Base-by-base conservation (phyloP, 1,140 invertebrate genomes). In the Plodia interpunctella region DNA sequence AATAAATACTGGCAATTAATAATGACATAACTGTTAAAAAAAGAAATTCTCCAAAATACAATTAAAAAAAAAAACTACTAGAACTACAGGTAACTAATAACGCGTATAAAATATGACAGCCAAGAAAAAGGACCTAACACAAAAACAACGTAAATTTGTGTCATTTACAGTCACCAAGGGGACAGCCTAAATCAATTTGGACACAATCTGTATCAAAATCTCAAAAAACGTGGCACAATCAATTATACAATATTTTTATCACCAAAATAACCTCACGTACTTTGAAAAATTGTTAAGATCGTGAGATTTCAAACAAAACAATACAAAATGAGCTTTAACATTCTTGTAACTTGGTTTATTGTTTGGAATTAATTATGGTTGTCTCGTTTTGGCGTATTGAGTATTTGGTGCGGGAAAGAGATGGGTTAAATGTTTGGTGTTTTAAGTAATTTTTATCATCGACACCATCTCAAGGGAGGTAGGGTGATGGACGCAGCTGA, bases 361-460 rank as follows among this genome's bases (percentile, higher is more conserved):
- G 60, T 57, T 55, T 58, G 53, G 35, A n/a, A 44, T 44, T 44
- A 21, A 50, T 53, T 28, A 55, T 56, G 55, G 49, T 56, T 65
- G 51, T 77, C 78, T 74, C 78, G 55, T 64, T 80, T 60, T 52
- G 28, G 56, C 55, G 57, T 30, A 53, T 57, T 25, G 15, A 58
- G 19, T 19, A 5, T 28, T 6, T 53, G 52, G 78, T 65, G 68
- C 10, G 76, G 57, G 77, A 83, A 38, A 57, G 70, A 44, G 38
- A 53, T 70, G 63, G 63, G 68, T 72, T 87, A 87, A 88, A 88
- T 84, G 84, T 81, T 85, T 85, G 80, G 86, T 84, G 84, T 85
- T 87, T 88, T 88, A 88, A 88, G 86, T 88, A 86, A 87, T 88
- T 86, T 86, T 87, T 87, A 88, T 88, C 86, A 78, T 82, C 75